A percentile compares a stretch with the other conserved stretches of the same genome.
Conservation (phyloP, 2,113 vertebrate genomes). For the Eulemur macaco region DNA sequence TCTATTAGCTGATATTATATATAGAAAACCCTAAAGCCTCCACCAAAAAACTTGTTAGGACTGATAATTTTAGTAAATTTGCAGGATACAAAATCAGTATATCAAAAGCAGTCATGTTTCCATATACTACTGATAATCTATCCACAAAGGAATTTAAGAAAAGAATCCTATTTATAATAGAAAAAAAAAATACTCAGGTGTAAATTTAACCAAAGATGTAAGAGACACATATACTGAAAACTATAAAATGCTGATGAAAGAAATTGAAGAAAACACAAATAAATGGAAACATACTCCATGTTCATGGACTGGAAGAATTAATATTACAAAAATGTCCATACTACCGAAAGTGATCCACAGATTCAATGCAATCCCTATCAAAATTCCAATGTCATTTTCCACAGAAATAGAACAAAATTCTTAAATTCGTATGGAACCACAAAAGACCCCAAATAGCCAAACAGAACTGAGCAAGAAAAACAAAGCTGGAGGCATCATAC, state of each 20-base stretch:
- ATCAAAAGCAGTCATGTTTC: not conserved
- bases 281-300: not conserved
- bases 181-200: not conserved
- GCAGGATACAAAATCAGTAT: not conserved
- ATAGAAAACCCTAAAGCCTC: not conserved
- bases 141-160: not conserved
- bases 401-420: not conserved
- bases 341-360: not conserved
- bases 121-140: not conserved
- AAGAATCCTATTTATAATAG: not conserved
- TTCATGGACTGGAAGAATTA: not conserved
- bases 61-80: not conserved
- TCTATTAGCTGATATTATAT: not conserved
- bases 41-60: not conserved
- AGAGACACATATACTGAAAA: not conserved
- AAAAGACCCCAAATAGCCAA: not conserved
- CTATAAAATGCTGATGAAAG: not conserved
- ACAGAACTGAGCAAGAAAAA: not conserved
- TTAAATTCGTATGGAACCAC: not conserved
- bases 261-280: not conserved
- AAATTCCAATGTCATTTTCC: not conserved
- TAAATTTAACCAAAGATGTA: not conserved
- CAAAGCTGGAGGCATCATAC: not conserved
- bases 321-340: not conserved
- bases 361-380: not conserved